These are phyloP conservation scores for Conus ventricosus DNA, from an alignment of 1,140 invertebrate species.

Conservation along the genomic window DNA sequence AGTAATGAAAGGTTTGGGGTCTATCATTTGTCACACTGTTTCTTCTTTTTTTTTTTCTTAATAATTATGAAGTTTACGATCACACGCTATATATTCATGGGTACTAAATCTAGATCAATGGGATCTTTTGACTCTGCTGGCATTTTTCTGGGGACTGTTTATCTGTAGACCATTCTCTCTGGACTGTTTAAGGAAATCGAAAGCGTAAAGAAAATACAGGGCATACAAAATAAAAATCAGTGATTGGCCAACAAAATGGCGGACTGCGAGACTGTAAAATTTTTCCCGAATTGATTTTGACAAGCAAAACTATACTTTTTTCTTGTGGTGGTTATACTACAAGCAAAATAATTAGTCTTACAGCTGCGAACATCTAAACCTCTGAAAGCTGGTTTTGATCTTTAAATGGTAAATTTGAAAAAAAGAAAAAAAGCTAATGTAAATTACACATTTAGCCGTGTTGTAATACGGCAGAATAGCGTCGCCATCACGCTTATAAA, in stretches of 20 bases:
- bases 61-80: no score
- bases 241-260: constrained; percentile 40
- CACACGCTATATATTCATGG: no score
- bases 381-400: neutral
- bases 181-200: neutral
- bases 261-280: constrained; percentile 37
- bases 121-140: no score
- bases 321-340: neutral
- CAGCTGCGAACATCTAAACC: neutral
- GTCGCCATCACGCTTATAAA: neutral
- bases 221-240: constrained; percentile 30
- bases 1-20: no score
- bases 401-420: neutral
- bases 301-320: neutral
- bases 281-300: constrained; percentile 11
- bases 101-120: no score
- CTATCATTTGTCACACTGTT: no score
- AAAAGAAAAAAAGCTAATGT: constrained; percentile 19
- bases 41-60: no score
- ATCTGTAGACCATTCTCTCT: no score
- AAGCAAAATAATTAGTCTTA: neutral
- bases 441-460: constrained; percentile 36
- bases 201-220: constrained; percentile 16
- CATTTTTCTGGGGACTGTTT: no score
- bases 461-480: constrained; percentile 23